Conservation (phyloP, 2,113 vertebrate species). For the Crotalus tigris region DNA sequence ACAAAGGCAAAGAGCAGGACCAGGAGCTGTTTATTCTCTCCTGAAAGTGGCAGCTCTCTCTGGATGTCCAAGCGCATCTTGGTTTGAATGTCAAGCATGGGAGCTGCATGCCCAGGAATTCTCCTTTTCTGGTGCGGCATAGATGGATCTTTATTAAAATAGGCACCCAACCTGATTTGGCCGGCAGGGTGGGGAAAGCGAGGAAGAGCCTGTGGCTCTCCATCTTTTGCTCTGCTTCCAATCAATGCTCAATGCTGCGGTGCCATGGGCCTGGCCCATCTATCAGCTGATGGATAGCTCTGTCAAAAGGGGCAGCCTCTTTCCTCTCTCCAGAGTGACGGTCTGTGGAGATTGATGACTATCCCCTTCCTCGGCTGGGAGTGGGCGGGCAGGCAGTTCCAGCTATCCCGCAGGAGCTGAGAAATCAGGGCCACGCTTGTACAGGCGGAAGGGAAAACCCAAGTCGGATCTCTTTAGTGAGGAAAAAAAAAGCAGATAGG, state of each 20-base stretch:
- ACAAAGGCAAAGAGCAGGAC: neutral
- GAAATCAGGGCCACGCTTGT: neutral
- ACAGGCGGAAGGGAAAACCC: no score
- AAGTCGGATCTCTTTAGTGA: neutral
- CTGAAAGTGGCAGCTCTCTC: neutral
- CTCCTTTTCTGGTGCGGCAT: neutral
- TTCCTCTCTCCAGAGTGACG: neutral
- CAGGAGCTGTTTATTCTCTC: neutral
- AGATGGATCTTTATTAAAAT: neutral
- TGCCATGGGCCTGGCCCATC: neutral
- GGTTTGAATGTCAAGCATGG: neutral
- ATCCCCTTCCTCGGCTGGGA: neutral
- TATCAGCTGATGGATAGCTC: neutral
- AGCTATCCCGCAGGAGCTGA: no score
- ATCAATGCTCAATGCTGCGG: neutral
- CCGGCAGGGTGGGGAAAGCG: neutral
- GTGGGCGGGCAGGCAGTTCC: no score
- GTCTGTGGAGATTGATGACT: neutral
- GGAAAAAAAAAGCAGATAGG: neutral
- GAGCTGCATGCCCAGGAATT: neutral
- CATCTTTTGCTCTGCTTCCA: neutral
- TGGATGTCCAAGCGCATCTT: neutral
- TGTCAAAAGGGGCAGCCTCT: neutral
- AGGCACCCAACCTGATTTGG: fast-evolving
- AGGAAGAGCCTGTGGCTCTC: neutral